phyloP scores from a whole-genome alignment of 2,113 vertebrate genomes.

The Limanda limanda region DNA sequence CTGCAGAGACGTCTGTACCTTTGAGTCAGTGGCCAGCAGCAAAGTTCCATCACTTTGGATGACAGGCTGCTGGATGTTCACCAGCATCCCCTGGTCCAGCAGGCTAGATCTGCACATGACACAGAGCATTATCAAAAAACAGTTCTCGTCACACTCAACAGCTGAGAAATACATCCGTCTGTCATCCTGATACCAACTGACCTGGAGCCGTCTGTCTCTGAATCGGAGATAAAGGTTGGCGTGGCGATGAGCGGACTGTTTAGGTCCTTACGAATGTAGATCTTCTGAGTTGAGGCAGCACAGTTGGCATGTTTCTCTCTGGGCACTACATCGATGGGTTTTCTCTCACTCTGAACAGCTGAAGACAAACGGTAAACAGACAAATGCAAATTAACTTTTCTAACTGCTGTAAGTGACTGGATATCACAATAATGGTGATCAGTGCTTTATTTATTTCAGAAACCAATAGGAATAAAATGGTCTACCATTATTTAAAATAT shows the following conservation, averaged over 20 bases:
- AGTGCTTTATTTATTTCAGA: too few species aligned
- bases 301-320: slow-evolving; percentile 97
- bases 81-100: slow-evolving; percentile 97
- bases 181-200: slow-evolving; percentile 62
- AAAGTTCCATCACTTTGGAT: slow-evolving; percentile 95
- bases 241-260: slow-evolving; percentile 96
- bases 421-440: background rate
- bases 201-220: slow-evolving; percentile 88
- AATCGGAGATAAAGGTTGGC: slow-evolving; percentile 96
- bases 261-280: slow-evolving; percentile 97
- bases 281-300: slow-evolving; percentile 97
- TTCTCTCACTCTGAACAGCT: slow-evolving; percentile 99
- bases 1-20: slow-evolving; percentile 80
- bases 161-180: slow-evolving; percentile 4
- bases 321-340: slow-evolving; percentile 91
- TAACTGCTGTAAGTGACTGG: background rate
- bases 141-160: background rate
- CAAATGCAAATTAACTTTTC: background rate
- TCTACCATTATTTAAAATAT: too few species aligned
- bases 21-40: slow-evolving; percentile 90
- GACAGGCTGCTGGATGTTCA: slow-evolving; percentile 98
- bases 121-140: slow-evolving; percentile 37
- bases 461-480: too few species aligned
- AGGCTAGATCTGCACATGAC: slow-evolving; percentile 86
- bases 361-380: slow-evolving; percentile 45